Evolutionary conservation across 2,888 invertebrate species (phyloP), one percentile per base, ranked within the genome.

Genomic region (Platycheirus rosarum): DNA sequence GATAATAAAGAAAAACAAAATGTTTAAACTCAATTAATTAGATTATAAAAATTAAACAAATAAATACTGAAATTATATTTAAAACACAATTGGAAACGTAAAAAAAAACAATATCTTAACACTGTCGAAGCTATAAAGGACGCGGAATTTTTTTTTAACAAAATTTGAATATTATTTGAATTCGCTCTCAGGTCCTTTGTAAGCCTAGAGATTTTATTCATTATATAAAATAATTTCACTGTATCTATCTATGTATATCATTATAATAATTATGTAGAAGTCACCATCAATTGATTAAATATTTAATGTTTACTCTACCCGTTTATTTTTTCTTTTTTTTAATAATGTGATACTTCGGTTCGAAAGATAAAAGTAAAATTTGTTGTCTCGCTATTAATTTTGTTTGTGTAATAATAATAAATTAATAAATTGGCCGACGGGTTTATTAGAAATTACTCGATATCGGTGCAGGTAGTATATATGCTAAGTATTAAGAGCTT

Each of bases 311-410:
- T 46, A 40, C 37, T 57, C 51, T 53, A 29, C 1, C 13, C 37
- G 18, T 48, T 32, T 62, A 9, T 44, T 48, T 49, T 20, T 62
- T 68, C 23, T 57, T 29, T 32, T 51, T 13, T 40, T 55, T 13
- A 29, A 65, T 46, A 71, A 77, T 82, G 82, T 77, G 77, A 82
- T 77, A 82, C 68, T 71, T 82, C 70, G 60, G 66, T 70, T 82
- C 76, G 80, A 75, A 62, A 70, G 53, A 55, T 74, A 63, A 70
- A 46, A 66, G 57, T 46, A 65, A 60, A 53, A 20, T 68, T 57
- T 57, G 32, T 48, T 68, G 46, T 68, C 44, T 40, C 26, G 29
- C 57, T 60, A 44, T 18, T 44, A 11, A 44, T 60, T 55, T 73
- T 48, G n/a, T 71, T 37, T 55, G 60, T 65, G 16, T 57, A 29